Percentiles rank a stretch among this genome's conserved stretches.
These are phyloP conservation scores for Axinella damicornis DNA, from an alignment of 37 sponge, comb jelly and placozoan species.

Conservation along the genomic window DNA sequence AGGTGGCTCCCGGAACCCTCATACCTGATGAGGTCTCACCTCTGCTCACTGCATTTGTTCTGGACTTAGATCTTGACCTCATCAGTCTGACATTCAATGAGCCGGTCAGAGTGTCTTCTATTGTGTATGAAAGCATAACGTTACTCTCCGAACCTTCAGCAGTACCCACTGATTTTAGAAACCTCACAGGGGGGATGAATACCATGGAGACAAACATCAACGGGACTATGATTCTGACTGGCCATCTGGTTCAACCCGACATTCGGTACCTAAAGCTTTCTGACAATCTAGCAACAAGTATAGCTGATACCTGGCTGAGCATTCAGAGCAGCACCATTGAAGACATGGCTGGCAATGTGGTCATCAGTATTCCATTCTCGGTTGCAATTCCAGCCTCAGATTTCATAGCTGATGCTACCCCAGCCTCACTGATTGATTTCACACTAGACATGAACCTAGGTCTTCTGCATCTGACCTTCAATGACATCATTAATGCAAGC, in stretches of 20 bases:
- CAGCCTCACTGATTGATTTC: conserved; percentile 70
- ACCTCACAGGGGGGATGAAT: conserved; percentile 67
- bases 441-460: conserved; percentile 84
- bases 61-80: conserved; percentile 72
- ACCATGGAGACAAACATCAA: conserved; percentile 61
- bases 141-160: conserved; percentile 49
- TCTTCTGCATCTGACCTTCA: conserved; percentile 85
- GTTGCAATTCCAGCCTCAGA: conserved; percentile 38
- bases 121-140: conserved; percentile 49
- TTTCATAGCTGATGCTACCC: conserved; percentile 67
- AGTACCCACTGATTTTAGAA: conserved; percentile 47
- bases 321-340: conserved; percentile 39
- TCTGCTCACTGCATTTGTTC: conserved; percentile 47
- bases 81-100: conserved; percentile 79
- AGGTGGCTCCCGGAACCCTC: conserved; percentile 37
- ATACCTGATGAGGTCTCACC: conserved; percentile 66
- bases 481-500: conserved; percentile 85
- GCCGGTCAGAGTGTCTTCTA: conserved; percentile 76
- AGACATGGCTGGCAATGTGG: conserved; percentile 85
- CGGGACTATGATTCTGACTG: conserved; percentile 72
- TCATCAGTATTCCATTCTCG: conserved; percentile 31
- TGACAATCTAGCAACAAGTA: conserved; percentile 60
- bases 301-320: conserved; percentile 60
- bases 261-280: conserved; percentile 86
- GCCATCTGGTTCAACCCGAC: conserved; percentile 72